phyloP scores from a whole-genome alignment of 92 coral and sea anemone genomes.

The Pocillopora grandis region DNA sequence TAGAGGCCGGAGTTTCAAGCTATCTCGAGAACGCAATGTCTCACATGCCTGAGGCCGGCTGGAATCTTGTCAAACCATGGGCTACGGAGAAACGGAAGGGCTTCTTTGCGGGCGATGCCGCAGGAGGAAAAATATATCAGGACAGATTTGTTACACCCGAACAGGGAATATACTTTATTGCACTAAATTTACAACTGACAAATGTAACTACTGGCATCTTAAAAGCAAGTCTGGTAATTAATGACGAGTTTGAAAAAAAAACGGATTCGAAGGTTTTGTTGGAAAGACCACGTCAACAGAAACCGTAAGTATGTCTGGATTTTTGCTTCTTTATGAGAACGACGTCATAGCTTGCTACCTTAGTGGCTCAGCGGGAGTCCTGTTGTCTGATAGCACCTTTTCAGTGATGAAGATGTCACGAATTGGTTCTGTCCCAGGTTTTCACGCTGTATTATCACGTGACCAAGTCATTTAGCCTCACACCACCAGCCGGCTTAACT shows the following conservation, averaged over 20 bases:
- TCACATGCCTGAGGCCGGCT: conserved; percentile 1
- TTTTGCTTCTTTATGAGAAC: conserved; percentile 39
- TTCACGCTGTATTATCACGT: conserved; percentile 51
- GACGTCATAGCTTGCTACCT: conserved; percentile 46
- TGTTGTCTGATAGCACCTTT: conserved; percentile 57
- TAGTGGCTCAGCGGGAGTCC: conserved; percentile 29
- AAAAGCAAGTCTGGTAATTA: conserved; percentile 44
- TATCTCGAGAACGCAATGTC: conserved; percentile 3
- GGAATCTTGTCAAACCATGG: conserved; percentile 29
- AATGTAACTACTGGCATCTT: conserved; percentile 2
- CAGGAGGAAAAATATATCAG: conserved; percentile 18
- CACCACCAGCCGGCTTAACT: conserved; percentile 2
- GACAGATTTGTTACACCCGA: conserved; percentile 36
- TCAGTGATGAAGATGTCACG: conserved; percentile 48
- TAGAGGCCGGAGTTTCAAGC: conserved; percentile 42
- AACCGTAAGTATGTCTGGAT: conserved; percentile 51
- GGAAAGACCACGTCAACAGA: conserved; percentile 4
- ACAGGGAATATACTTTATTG: conserved; percentile 44
- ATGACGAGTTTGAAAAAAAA: conserved; percentile 34
- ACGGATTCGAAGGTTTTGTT: conserved; percentile 47
- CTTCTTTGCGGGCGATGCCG: not conserved
- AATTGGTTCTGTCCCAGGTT: conserved; percentile 54
- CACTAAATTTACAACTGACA: conserved; percentile 29
- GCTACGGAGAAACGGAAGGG: not conserved
- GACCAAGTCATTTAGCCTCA: conserved; percentile 19